Base-by-base conservation (phyloP, 2,797 vertebrate genomes). In the Sternotherus odoratus region DNA sequence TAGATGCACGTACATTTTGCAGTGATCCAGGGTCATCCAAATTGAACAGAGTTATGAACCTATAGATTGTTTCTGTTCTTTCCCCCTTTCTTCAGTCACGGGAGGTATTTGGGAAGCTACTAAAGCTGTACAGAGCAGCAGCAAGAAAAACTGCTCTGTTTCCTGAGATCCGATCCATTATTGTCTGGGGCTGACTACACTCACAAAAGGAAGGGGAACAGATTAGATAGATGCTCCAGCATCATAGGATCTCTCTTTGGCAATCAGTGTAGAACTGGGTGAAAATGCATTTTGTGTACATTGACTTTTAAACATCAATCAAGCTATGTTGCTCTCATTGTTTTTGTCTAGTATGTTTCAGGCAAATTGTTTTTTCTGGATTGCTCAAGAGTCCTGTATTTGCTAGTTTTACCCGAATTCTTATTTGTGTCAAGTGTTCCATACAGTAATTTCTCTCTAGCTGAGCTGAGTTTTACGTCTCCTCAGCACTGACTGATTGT, bases 351-450 rank as follows among this genome's bases (percentile, higher is more conserved):
- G n/a, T 21, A 36, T 21, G 63, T 66, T 69, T 69, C 66, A 69
- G 19, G 23, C 21, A 24, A 21, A 36, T 5, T 69, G 36, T 39
- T 16, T 24, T 89, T 85, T 93, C 75, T 53, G 85, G 88, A 78
- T 0, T 1, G 4, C 77, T 93, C 4, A 2, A 9, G 53, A 66
- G 53, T 77, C 75, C 84, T 87, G 43, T 33, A 86, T 94, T 48
- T 50, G 9, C 43, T 6, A 1, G 19, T 81, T 5, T 79, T 81
- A 60, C 85, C 48, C 30, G 51, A 69, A 24, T 13, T 17, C 77
- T 86, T 1, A 3, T 88, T 94, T 91, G 75, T 80, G 80, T 82
- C 83, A 60, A 94, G 89, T 88, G 49, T 85, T 96, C 91, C 89
- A 28, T 1, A 1, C 74, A 54, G 63, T 50, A 0, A 0, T n/a